These are phyloP conservation scores for Dysidea cf. avara DNA, from an alignment of 37 sponge, comb jelly and placozoan species.

Conservation along the genomic window DNA sequence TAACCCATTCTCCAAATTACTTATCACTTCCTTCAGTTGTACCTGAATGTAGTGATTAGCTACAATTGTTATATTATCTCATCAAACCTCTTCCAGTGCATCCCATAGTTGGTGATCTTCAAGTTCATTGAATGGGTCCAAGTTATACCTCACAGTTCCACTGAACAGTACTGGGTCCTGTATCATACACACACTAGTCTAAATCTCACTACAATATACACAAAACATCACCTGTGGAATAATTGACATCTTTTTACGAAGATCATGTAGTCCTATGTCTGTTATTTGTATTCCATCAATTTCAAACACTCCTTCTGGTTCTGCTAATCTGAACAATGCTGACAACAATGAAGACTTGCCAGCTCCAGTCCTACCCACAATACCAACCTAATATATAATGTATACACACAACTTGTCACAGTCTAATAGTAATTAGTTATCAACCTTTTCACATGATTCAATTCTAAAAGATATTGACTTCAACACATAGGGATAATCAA, in stretches of 20 bases:
- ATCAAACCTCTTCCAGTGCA: too few relatives aligned
- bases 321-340: slow-evolving; percentile 85
- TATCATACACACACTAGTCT: too few relatives aligned
- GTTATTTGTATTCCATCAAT: slow-evolving; percentile 77
- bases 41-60: too few relatives aligned
- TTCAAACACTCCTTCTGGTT: slow-evolving; percentile 70
- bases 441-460: slow-evolving; percentile 64
- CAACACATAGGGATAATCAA: slow-evolving; percentile 44
- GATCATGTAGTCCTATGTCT: slow-evolving; percentile 76
- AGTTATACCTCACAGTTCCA: too few relatives aligned
- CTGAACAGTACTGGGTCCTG: too few relatives aligned
- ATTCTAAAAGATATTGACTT: slow-evolving; percentile 52
- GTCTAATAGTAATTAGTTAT: neutral
- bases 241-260: slow-evolving; percentile 77
- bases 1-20: too few relatives aligned
- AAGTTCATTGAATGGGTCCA: too few relatives aligned
- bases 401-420: too few relatives aligned
- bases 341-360: slow-evolving; percentile 88
- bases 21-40: too few relatives aligned
- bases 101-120: too few relatives aligned
- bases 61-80: too few relatives aligned
- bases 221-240: slow-evolving; percentile 69
- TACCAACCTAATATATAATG: slow-evolving; percentile 56
- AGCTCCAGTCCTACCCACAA: slow-evolving; percentile 94
- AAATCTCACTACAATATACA: too few relatives aligned